phyloP scores from a whole-genome alignment of 2,888 invertebrate genomes.

The Priocnemis perturbator region DNA sequence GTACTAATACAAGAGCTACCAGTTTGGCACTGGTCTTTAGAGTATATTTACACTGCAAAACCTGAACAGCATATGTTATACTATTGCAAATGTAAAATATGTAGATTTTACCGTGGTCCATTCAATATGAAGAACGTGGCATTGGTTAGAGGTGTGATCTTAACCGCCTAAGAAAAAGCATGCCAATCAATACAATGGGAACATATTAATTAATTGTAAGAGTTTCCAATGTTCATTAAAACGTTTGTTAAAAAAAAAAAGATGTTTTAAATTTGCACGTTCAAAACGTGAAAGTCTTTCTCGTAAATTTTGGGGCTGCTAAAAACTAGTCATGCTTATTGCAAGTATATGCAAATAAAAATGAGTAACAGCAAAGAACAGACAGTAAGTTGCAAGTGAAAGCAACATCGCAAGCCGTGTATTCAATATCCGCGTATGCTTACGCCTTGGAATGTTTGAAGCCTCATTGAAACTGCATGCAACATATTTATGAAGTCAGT shows the following conservation, averaged over 20 bases:
- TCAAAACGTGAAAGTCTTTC: no score
- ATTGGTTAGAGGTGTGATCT: conserved; percentile 65
- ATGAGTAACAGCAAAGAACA: not conserved
- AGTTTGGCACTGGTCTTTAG: no score
- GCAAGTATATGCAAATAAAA: conserved; percentile 6
- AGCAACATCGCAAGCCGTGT: not conserved
- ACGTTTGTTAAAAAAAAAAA: conserved; percentile 9
- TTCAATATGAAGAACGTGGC: conserved; percentile 52
- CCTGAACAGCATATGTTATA: not conserved
- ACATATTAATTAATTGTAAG: conserved; percentile 13
- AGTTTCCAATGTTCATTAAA: conserved; percentile 4
- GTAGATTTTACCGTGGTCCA: conserved; percentile 58
- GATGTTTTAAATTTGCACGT: not conserved
- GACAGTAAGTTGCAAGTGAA: no score
- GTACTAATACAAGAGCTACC: no score
- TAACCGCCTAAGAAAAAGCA: conserved; percentile 66
- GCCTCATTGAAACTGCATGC: no score
- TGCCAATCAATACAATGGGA: conserved; percentile 51
- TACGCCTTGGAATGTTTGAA: no score
- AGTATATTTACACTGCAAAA: no score
- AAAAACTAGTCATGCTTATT: not conserved
- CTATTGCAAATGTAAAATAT: conserved; percentile 31
- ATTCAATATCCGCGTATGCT: no score
- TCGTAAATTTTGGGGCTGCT: no score
- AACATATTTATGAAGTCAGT: no score